Base-by-base conservation (phyloP, 2,888 invertebrate genomes). In the Lypha dubia region DNA sequence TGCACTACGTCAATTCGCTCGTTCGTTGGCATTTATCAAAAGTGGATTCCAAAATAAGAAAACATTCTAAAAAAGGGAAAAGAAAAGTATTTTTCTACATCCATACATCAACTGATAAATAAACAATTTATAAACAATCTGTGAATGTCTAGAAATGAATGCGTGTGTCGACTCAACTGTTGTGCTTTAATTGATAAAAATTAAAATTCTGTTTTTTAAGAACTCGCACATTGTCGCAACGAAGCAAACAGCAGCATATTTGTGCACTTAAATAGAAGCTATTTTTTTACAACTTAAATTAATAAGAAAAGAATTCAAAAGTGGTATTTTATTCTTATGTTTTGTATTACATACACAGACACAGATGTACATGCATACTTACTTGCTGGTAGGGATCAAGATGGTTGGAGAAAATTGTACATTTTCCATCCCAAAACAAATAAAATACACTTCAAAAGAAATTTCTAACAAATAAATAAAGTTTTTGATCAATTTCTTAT, bases 11-110 rank as follows among this genome's bases (percentile, higher is more conserved):
- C 46, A 58, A 49, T 60, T 35, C 28, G 38, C 5, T 62, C 74
- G 74, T 62, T 63, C 75, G 44, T 75, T 75, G 75, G 75, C 75
- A 75, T 65, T 56, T 75, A 75, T 75, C 65, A 65, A 65, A 56
- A 65, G 46, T 65, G 46, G 32, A 60, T 58, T 74, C 24, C 38
- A 53, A 63, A 7, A 74, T 62, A 32, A 32, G n/a, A 17, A 70
- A 53, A 7, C 8, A 56, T n/a, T 8, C 15, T 32, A 53, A 28
- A 28, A 28, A 51, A 22, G 7, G 6, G 28, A 41, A 41, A 24
- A 11, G 5, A 53, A 28, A 56, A 53, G 22, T 35, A 22, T 62
- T 62, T 13, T 51, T 15, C 44, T 44, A 60, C 58, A 35, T 60
- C 44, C 46, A 71, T 22, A 41, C 44, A 44, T 32, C 41, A 53